Evolutionary conservation across 1,140 invertebrate species (phyloP), one percentile per base, ranked within the genome.

Genomic region (Mercenaria mercenaria): DNA sequence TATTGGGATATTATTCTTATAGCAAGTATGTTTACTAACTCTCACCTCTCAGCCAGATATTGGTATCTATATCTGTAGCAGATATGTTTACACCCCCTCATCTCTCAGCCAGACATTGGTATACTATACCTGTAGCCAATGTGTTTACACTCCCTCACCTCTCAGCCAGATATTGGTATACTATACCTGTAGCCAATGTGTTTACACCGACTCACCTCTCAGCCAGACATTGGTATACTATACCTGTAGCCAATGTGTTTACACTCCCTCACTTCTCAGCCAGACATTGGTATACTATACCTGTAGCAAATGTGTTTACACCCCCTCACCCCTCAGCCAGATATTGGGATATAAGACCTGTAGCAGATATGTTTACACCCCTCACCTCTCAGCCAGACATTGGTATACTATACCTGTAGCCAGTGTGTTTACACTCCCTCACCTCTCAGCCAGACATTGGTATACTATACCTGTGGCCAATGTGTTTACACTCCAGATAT

Each of bases 1-100:
- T 47, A 88, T 64, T 79, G 77, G 59, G 20, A 83, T 56, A 61
- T 43, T 77, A 80, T 59, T n/a, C 37, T 74, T 47, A 32, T 77
- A 34, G n/a, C n/a, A n/a, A n/a, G n/a, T n/a, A n/a, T n/a, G n/a
- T 64, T 15, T 26, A 26, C 1, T 18, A 18, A 15, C 29, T 20
- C 77, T 6, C 41, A 72, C 29, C 52, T 72, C 34, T 77, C 74
- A 23, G 23, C 61, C 61, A 77, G 47, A 50, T 47, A 88, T 64
- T 79, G 77, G 59, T 39, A 82, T 41, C 52, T 76, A 74, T 43
- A 29, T 29, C 50, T 50, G 26, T 50, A 26, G 56, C 34, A n/a
- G n/a, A n/a, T n/a, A n/a, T n/a, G n/a, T n/a, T n/a, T n/a, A n/a
- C n/a, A n/a, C n/a, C n/a, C n/a, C 26, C 77, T 6, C 41, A 72